A percentile compares a stretch with the other conserved stretches of the same genome.
These are phyloP conservation scores for Coendou prehensilis DNA, from an alignment of 2,797 vertebrate species.

Conservation along the genomic window DNA sequence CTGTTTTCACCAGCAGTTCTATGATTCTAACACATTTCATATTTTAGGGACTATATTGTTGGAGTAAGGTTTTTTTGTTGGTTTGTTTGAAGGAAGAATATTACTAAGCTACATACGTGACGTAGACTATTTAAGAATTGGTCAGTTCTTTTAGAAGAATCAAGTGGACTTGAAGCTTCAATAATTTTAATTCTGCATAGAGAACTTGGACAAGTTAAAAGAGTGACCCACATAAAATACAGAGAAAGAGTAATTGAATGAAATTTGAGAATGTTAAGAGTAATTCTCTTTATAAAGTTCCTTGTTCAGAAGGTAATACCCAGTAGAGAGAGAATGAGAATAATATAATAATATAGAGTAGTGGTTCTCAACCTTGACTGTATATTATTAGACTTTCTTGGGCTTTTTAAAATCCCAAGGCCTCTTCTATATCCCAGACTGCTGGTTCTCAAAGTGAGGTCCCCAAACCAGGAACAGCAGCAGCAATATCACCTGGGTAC, in stretches of 20 bases:
- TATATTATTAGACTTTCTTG: neutral
- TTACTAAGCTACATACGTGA: conserved; percentile 1
- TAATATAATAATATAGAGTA: neutral
- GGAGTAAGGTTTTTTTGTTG: conserved; percentile 56
- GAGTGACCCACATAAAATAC: conserved; percentile 6
- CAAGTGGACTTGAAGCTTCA: conserved; percentile 51
- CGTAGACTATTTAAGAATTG: conserved; percentile 37
- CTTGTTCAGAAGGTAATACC: conserved; percentile 61
- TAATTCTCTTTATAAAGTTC: conserved; percentile 46
- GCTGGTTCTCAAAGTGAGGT: conserved; percentile 50
- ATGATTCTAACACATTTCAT: conserved; percentile 30
- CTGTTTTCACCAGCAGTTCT: conserved; percentile 20
- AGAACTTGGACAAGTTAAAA: conserved; percentile 64
- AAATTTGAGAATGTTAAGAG: conserved; percentile 41
- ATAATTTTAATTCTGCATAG: conserved; percentile 19
- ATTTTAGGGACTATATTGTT: conserved; percentile 24
- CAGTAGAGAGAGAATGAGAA: conserved; percentile 24
- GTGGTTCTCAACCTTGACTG: conserved; percentile 30
- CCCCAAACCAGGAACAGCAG: neutral
- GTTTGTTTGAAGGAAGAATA: conserved; percentile 51
- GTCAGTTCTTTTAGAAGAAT: conserved; percentile 44
- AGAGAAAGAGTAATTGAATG: conserved; percentile 69
- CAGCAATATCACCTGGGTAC: neutral
- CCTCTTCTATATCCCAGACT: conserved; percentile 44
- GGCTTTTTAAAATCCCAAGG: neutral